Evolutionary conservation across 2,888 invertebrate species (phyloP).

Genomic region (Tetheella fluctuosa): DNA sequence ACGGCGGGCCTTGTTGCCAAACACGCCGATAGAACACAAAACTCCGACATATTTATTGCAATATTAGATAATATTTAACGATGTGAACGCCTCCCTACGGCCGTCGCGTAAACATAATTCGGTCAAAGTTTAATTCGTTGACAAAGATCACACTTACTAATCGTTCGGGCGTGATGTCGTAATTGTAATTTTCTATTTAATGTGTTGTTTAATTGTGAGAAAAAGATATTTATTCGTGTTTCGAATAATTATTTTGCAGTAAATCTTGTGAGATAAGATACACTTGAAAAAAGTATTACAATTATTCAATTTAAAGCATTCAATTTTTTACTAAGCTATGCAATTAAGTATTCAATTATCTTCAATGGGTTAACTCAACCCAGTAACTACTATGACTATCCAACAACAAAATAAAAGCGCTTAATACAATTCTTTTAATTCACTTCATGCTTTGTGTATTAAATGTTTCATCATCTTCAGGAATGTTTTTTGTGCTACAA

Average conservation of each 20-base stretch:
- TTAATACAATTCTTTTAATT: no score
- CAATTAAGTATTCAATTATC: no score
- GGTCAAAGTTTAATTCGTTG: conserved; percentile 82
- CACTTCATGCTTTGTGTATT: no score
- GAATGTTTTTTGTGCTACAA: no score
- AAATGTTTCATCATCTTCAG: no score
- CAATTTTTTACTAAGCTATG: no score
- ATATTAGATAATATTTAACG: conserved; percentile 78
- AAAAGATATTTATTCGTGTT: conserved; percentile 36
- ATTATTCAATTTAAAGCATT: neutral
- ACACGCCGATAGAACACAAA: conserved; percentile 52
- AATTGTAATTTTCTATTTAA: conserved; percentile 71
- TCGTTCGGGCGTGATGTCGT: conserved; percentile 69
- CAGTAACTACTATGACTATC: no score
- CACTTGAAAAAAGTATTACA: neutral
- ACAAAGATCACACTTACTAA: conserved; percentile 78
- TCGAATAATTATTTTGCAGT: conserved; percentile 50
- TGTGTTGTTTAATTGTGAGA: conserved; percentile 75
- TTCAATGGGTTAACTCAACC: no score
- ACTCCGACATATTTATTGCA: conserved; percentile 77
- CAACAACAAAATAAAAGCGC: no score
- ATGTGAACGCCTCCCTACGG: conserved; percentile 71
- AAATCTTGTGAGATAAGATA: conserved; percentile 38
- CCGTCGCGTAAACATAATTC: conserved; percentile 64
- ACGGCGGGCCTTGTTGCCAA: conserved; percentile 78